Base-by-base conservation (phyloP, 2,888 invertebrate genomes). In the Neuroscelio doddi region DNA sequence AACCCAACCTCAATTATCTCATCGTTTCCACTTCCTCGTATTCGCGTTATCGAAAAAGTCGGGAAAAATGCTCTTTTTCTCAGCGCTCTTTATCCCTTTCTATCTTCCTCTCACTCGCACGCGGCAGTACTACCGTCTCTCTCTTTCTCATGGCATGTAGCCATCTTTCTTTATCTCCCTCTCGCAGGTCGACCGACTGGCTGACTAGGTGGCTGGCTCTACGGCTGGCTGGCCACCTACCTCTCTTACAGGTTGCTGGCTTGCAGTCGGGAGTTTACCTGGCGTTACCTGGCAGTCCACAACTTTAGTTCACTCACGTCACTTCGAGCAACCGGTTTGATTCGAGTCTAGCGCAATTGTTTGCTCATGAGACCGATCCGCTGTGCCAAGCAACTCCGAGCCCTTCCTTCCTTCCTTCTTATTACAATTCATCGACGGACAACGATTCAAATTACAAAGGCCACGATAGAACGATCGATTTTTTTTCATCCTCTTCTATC, bases 241-340 rank as follows among this genome's bases (percentile, higher is more conserved):
- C 73, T 68, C 66, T 72, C 63, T 70, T 64, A 72, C 81, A 77
- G 80, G 77, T 81, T 79, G 75, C 51, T 21, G 46, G 47, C 59
- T 56, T 51, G 53, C 57, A 61, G 66, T 70, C 68, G 66, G 65
- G 74, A 80, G 82, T 80, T 83, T 82, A 84, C 84, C 82, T 84
- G 84, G 82, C 78, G 78, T 79, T 82, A 83, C 82, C 81, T 82
- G 81, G 75, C 77, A 72, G 74, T 76, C 73, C 71, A 77, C 76
- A 78, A 79, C 77, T 80, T 84, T 78, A 84, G 84, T 84, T 84
- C 79, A 78, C 82, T 84, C 81, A 80, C 82, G 84, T 83, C 82
- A 81, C 82, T 83, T 75, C 76, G 80, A 83, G 79, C 82, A 83
- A 82, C 79, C 83, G 84, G 84, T 84, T 81, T 64, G 51, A 68